Base-by-base conservation (phyloP, 2,888 invertebrate species). In the Adela reaumurella region DNA sequence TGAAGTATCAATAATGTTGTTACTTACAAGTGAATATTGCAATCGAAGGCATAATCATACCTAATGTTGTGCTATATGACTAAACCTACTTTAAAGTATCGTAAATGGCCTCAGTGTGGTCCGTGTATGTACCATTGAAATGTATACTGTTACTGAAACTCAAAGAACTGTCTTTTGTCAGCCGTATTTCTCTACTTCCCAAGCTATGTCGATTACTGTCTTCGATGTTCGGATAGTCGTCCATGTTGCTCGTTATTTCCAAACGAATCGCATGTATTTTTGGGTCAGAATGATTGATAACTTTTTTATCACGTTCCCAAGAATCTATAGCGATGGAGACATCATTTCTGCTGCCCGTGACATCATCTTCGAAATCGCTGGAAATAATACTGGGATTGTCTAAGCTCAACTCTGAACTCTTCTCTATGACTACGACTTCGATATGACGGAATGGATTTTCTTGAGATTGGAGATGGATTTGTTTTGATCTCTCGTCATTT, bases 81-180 rank as follows among this genome's bases (percentile, higher is more conserved):
- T 35, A 14, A 55, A 58, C 54, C 54, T 77, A 78, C 58, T 78
- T 77, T 66, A 78, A 70, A 55, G 78, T 78, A 72, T 78, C 78
- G 55, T 78, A 78, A 62, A 78, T 78, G 74, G 77, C 77, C 67
- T 78, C 78, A 70, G 67, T 76, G 67, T 77, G 74, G 17, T 43
- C 19, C 8, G n/a, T 16, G 67, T 78, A 78, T 68, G 74, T 76
- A 73, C 78, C 78, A 71, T 78, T 78, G 62, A 78, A 68, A 63
- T 78, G 77, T 62, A 78, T 78, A 60, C 77, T 78, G 67, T 78
- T 78, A 57, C 78, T 77, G 68, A 78, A 78, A 63, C 74, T 76
- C 65, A 78, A 59, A 29, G 61, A 66, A 59, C 65, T 71, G 64
- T 77, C 74, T 65, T 78, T 78, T 64, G 68, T 69, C 57, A 72